Evolutionary conservation across 2,797 vertebrate genomes (phyloP).

Genomic region (Valencia hispanica): DNA sequence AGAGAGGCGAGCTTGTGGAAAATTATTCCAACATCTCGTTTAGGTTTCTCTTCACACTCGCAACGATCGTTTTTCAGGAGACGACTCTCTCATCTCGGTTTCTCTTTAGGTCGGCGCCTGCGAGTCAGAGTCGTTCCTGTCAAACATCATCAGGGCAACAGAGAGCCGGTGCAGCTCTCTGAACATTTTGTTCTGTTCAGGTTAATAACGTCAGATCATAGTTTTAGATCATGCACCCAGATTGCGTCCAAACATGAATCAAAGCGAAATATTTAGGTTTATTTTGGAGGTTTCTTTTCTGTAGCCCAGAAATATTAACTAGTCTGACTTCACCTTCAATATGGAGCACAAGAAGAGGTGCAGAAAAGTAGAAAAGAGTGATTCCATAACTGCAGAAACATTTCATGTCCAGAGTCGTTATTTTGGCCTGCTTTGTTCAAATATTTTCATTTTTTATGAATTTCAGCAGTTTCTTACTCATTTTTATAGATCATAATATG

Average conservation of each 20-base stretch:
- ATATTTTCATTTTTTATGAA: too few relatives aligned
- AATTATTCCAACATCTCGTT: slow-evolving; percentile 35
- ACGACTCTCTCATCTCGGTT: not conserved
- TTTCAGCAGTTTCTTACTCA: too few relatives aligned
- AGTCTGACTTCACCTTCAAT: not conserved
- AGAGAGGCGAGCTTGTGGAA: slow-evolving; percentile 39
- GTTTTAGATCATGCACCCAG: not conserved
- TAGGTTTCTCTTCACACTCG: not conserved
- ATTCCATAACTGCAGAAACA: too few relatives aligned
- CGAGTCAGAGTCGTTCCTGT: not conserved
- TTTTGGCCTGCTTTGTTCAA: too few relatives aligned
- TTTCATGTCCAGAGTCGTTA: too few relatives aligned
- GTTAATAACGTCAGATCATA: not conserved
- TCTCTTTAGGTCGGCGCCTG: not conserved
- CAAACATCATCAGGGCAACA: not conserved
- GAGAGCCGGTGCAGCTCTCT: not conserved
- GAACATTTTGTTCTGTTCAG: not conserved
- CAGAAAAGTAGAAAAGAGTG: too few relatives aligned
- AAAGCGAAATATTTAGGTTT: not conserved
- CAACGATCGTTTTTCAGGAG: not conserved
- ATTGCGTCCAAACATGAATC: not conserved
- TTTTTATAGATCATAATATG: too few relatives aligned
- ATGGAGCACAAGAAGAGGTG: not conserved
- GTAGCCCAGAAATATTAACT: not conserved
- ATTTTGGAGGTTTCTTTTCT: not conserved